A percentile compares a stretch with the other conserved stretches of the same genome.
Evolutionary conservation across 2,113 vertebrate species (phyloP).

Genomic region (Erpornis zantholeuca): DNA sequence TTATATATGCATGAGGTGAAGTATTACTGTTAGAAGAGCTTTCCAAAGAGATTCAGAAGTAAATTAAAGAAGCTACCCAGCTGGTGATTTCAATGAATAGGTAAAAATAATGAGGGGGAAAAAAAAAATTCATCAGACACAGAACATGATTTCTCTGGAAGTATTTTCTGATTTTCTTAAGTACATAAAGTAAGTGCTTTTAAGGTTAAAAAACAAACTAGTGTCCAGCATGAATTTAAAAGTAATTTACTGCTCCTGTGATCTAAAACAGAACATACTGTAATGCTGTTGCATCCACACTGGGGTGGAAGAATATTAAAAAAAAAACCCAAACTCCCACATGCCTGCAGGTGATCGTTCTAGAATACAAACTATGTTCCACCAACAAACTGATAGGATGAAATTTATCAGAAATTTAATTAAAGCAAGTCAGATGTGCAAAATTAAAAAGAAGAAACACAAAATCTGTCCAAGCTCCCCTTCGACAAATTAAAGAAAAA

Average conservation of each 20-base stretch:
- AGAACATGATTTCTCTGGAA: not conserved
- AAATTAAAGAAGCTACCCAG: slow-evolving; percentile 38
- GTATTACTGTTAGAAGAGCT: not conserved
- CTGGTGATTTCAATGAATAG: slow-evolving; percentile 21
- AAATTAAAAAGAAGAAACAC: not conserved
- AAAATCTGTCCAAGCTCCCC: not conserved
- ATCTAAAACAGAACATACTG: not conserved
- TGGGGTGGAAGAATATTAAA: not conserved
- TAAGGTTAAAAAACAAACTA: not conserved
- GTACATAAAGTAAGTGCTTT: not conserved
- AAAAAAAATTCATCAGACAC: not conserved
- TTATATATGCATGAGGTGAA: slow-evolving; percentile 3
- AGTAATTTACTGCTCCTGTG: slow-evolving; percentile 19
- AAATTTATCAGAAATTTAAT: slow-evolving; percentile 42
- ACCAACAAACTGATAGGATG: not conserved
- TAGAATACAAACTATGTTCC: slow-evolving; percentile 1
- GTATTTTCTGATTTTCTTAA: not conserved
- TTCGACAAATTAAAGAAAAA: not conserved
- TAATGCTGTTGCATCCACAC: not conserved
- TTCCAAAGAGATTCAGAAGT: slow-evolving; percentile 15
- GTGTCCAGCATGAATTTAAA: not conserved
- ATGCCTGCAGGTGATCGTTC: not conserved
- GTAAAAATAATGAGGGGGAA: slow-evolving; percentile 2
- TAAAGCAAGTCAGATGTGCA: slow-evolving; percentile 19
- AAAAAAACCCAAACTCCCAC: not conserved